These are phyloP conservation scores for Riparia riparia DNA, from an alignment of 2,113 vertebrate genomes.

Conservation along the genomic window DNA sequence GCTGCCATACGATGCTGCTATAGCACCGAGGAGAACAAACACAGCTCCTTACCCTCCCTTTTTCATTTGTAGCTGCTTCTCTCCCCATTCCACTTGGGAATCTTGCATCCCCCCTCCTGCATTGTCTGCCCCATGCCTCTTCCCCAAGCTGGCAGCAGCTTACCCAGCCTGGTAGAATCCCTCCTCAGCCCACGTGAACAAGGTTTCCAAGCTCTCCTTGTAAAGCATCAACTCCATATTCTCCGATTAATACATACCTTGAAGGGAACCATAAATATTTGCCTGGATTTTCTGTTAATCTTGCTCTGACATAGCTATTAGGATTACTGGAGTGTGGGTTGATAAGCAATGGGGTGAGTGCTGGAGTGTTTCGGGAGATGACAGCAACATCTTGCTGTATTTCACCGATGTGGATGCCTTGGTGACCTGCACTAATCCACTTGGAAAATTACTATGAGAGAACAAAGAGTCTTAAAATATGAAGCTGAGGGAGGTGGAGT, in stretches of 20 bases:
- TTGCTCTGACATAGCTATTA: slow-evolving; percentile 34
- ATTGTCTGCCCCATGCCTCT: not conserved
- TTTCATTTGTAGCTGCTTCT: not conserved
- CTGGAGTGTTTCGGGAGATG: slow-evolving; percentile 9
- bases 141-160: not conserved
- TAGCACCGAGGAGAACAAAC: rapidly evolving
- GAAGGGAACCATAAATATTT: slow-evolving; percentile 44
- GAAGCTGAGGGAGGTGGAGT: not conserved
- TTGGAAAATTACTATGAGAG: slow-evolving; percentile 18
- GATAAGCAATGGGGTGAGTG: slow-evolving; percentile 3
- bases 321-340: slow-evolving; percentile 30
- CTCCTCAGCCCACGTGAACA: not conserved
- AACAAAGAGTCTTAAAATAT: slow-evolving; percentile 2
- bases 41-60: not conserved
- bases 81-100: not conserved
- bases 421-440: slow-evolving; percentile 33
- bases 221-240: not conserved
- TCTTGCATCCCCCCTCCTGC: not conserved
- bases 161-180: not conserved
- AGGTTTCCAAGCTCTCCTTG: not conserved
- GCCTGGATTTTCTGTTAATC: slow-evolving; percentile 42
- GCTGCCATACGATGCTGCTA: not conserved
- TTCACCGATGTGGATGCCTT: slow-evolving; percentile 30
- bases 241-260: not conserved
- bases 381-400: not conserved